Percentiles rank a stretch among this genome's conserved stretches.
Evolutionary conservation across 2,113 vertebrate species (phyloP).

Genomic region (Actinemys pallida): DNA sequence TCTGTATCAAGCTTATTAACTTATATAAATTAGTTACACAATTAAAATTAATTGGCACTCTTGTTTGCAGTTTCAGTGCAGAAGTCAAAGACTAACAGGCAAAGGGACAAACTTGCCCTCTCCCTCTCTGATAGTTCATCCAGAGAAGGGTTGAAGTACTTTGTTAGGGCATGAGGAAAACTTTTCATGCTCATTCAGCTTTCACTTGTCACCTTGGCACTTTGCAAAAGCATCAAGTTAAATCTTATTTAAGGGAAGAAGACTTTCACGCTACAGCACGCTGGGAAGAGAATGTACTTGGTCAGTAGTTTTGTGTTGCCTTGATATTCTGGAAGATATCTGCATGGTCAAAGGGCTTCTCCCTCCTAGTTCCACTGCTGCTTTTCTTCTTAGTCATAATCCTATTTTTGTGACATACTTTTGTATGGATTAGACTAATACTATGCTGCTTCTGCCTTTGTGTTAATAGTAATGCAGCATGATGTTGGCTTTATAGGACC

Average conservation of each 20-base stretch:
- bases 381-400: background rate
- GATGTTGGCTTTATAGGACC: background rate
- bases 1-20: background rate
- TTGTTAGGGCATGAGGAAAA: background rate
- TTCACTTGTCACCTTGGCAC: accelerated
- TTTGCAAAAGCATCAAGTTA: background rate
- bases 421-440: background rate
- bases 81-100: background rate
- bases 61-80: background rate
- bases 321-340: background rate
- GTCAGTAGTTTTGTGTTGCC: background rate
- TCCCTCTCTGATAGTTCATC: background rate
- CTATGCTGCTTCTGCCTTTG: background rate
- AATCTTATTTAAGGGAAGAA: background rate
- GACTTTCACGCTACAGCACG: too few species aligned
- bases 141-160: background rate
- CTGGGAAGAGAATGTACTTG: background rate
- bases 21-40: background rate
- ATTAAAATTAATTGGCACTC: background rate
- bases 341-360: background rate
- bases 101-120: background rate
- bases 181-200: background rate
- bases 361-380: background rate
- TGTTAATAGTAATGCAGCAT: background rate
- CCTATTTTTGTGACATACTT: background rate